Base-by-base conservation (phyloP, 1,140 invertebrate species). In the Mamestra configurata region DNA sequence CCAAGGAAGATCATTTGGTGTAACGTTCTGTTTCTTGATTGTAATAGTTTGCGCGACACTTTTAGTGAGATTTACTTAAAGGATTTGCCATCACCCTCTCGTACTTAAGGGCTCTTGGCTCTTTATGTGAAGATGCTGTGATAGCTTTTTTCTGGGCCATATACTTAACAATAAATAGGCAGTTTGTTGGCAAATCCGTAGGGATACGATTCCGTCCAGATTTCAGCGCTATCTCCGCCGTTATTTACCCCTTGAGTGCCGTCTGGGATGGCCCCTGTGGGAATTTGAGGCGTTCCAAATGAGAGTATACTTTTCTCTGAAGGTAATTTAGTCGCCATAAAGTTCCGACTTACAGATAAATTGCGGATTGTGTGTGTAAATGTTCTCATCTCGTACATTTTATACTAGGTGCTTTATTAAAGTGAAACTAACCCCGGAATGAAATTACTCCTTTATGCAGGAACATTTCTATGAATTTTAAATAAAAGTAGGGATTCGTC, bases 231-330 rank as follows among this genome's bases (percentile, higher is more conserved):
- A 71, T 71, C 68, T 71, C 1, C 27, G 10, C 20, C 46, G 68
- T 71, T 71, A 71, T 71, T 31, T 49, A 27, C 68, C 68, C 68
- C 68, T 51, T 71, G 68, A 71, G 68, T 71, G 24, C 66, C 5
- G 43, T 2, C 27, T 51, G 22, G n/a, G 4, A 71, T 71, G 24
- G 68, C 46, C 46, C 46, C 46, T 51, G 15, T 4, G 66, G 27
- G 46, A 53, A 71, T 53, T 5, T 15, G 35, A 15, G 15, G 15
- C 46, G 24, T 20, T 31, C 46, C 13, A 31, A 71, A 71, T 53
- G 68, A 51, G 40, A 71, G 46, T 53, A 71, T 4, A 13, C 10
- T 31, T 71, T 46, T 18, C 22, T 49, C 15, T 53, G 68, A 49
- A 49, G 64, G 64, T 71, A 53, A 71, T 71, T 31, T 71, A 35